Percentiles rank a stretch among this genome's conserved stretches.
These are phyloP conservation scores for Tadarida brasiliensis DNA, from an alignment of 2,797 vertebrate genomes.

Conservation along the genomic window DNA sequence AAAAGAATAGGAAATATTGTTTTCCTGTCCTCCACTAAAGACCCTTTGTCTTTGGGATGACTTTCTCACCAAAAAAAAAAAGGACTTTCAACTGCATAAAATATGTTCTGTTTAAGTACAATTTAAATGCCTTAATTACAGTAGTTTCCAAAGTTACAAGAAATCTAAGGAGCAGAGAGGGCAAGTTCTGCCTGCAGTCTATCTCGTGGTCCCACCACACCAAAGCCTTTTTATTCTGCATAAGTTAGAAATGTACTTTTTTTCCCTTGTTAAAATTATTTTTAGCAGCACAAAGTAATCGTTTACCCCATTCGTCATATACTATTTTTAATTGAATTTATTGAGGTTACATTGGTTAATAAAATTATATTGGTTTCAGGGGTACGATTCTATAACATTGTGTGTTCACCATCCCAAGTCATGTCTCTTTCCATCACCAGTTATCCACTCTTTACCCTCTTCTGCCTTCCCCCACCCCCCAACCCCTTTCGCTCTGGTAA, in stretches of 20 bases:
- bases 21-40: neutral
- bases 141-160: neutral
- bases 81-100: neutral
- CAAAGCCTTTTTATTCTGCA: neutral
- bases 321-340: neutral
- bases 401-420: neutral
- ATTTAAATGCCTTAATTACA: neutral
- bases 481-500: neutral
- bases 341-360: neutral
- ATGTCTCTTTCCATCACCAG: neutral
- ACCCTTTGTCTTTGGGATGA: slow-evolving; percentile 38
- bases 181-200: neutral
- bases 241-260: neutral
- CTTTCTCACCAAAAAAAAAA: neutral
- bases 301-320: neutral
- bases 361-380: neutral
- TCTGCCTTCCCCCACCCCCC: neutral
- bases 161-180: neutral
- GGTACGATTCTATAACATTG: neutral
- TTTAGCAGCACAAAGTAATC: neutral
- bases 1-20: neutral
- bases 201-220: neutral
- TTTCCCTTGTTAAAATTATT: neutral
- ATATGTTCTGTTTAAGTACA: neutral
- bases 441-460: neutral